Evolutionary conservation across 2,113 vertebrate species (phyloP), one percentile per base, ranked within the genome.

Genomic region (Azemiops feae): DNA sequence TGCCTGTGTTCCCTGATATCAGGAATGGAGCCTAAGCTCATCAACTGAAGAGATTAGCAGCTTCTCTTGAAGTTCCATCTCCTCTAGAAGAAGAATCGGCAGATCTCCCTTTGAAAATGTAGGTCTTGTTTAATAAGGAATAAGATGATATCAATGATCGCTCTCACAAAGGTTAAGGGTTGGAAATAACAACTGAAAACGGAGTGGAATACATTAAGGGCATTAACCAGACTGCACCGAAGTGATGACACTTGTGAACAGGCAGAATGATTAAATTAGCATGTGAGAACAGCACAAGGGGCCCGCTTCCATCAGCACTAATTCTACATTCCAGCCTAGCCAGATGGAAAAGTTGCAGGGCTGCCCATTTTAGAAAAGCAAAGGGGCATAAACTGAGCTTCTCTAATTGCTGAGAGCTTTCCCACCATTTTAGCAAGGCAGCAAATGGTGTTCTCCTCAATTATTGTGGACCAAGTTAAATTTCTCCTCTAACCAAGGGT

Each of bases 111-210:
- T 92, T 81, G 90, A 89, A 89, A 95, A 53, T 39, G 9, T 0
- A 85, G 10, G 0, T 87, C 45, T 23, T 95, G n/a, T 54, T 92
- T 89, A 69, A 91, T 94, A 91, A 94, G n/a, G 94, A 50, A 81
- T 0, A 0, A 22, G 92, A 14, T 10, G 3, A 50, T 89, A 88
- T 23, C 54, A 91, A 85, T 0, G 2, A 22, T 6, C 64, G 54
- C n/a, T 7, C 64, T 0, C 53, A 52, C 47, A 50, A 64, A 90
- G 43, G 43, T 12, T 27, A 5, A 45, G 14, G 94, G 95, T 96
- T 91, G 50, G 87, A 94, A 92, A 55, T 88, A 93, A 88, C 69
- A 94, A 85, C 9, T 2, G 4, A 58, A 27, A 47, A 30, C 45
- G 39, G 6, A 11, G 18, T 1, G 91, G 94, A 93, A 93, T 91